Evolutionary conservation across 2,797 vertebrate genomes (phyloP), one percentile per base, ranked within the genome.

Genomic region (Acanthurus tractus): DNA sequence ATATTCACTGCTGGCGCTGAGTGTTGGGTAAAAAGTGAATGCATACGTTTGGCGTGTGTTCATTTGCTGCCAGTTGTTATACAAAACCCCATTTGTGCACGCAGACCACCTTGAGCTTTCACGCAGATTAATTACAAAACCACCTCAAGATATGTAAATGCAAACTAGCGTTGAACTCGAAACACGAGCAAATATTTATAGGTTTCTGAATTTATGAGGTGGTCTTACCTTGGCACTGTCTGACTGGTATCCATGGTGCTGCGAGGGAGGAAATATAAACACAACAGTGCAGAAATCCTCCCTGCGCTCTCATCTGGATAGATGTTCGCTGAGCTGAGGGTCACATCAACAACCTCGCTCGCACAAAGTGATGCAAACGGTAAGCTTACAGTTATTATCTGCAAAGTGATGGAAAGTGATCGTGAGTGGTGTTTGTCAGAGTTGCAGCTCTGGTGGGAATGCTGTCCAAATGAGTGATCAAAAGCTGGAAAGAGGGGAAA

Each of bases 181-280:
- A 89, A 87, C 74, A 88, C 12, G 82, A 70, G 79, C 89, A 94
- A 94, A 95, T 94, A 94, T 95, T 94, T 94, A 94, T 89, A 81
- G 87, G 58, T 80, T 72, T 76, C 11, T 83, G 86, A 90, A 94
- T 94, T 93, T 94, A 94, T 88, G 92, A 89, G 87, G 79, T 72
- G 88, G 89, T 83, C 82, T 86, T 80, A 87, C 86, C 84, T 87
- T 89, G 86, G 89, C 83, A 86, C 81, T 45, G 84, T 83, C 74
- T 78, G 76, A 82, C 73, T 87, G 77, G 94, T 95, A 79, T 87
- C 92, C 93, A 93, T 86, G 89, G 94, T 84, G 90, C 91, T 63
- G 72, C 7, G 46, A 78, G 89, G 88, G 88, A 89, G 91, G 87
- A 88, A 81, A 82, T 82, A 89, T 91, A 94, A 95, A 95, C 92